A percentile compares a stretch with the other conserved stretches of the same genome.
Conservation (phyloP, 2,113 vertebrate species). For the Isurus oxyrinchus region DNA sequence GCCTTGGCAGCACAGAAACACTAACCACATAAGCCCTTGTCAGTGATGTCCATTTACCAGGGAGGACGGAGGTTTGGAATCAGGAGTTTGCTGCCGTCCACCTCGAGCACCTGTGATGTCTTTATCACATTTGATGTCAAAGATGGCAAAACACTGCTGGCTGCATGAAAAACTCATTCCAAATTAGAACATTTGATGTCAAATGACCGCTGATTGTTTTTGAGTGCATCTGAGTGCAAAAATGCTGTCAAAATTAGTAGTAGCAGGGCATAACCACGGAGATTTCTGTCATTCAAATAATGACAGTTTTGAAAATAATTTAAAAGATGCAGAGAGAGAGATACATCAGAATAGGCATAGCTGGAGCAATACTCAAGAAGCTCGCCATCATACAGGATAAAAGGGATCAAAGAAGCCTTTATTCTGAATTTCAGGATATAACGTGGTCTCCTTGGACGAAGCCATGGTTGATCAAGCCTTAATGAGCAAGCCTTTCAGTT, state of each 20-base stretch:
- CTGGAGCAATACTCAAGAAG: not conserved
- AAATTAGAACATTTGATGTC: too few relatives aligned
- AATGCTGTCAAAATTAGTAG: not conserved
- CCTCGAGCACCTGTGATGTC: too few relatives aligned
- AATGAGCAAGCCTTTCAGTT: not conserved
- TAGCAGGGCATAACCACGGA: not conserved
- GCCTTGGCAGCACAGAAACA: too few relatives aligned
- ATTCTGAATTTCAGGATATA: slow-evolving; percentile 1
- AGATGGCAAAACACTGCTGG: too few relatives aligned
- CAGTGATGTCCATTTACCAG: too few relatives aligned
- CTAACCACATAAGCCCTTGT: too few relatives aligned
- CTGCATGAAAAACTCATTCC: too few relatives aligned
- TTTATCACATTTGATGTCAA: too few relatives aligned
- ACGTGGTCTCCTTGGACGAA: not conserved
- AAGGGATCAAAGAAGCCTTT: not conserved
- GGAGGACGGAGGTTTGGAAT: too few relatives aligned
- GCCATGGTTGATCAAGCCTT: not conserved
- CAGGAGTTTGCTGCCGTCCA: too few relatives aligned
- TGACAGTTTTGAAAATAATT: not conserved
- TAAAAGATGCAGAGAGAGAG: not conserved
- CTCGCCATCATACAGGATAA: not conserved
- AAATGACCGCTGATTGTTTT: too few relatives aligned
- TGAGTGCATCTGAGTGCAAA: too few relatives aligned
- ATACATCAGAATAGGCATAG: not conserved
- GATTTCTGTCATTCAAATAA: not conserved